Conservation (phyloP, 2,888 invertebrate genomes). For the Hypolimnas misippus region DNA sequence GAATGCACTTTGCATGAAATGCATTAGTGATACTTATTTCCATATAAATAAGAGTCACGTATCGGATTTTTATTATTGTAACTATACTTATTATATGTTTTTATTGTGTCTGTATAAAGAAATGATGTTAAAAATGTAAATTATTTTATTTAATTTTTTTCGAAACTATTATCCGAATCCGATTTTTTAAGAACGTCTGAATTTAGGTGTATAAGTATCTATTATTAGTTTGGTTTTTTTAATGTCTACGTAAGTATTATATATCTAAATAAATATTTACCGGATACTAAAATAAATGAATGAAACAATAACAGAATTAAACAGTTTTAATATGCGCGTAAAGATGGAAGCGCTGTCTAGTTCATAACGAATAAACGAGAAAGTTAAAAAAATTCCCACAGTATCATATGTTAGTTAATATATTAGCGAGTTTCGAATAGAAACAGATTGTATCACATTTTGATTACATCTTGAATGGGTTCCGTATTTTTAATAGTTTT, state of each 20-base stretch:
- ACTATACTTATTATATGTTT: background rate
- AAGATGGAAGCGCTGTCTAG: background rate
- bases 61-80: background rate
- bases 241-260: too few relatives aligned
- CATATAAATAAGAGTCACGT: constrained; percentile 21
- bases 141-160: too few relatives aligned
- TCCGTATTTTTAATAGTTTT: constrained; percentile 26
- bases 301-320: background rate
- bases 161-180: too few relatives aligned
- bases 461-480: constrained; percentile 27
- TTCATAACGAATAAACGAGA: constrained; percentile 29
- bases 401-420: constrained; percentile 33
- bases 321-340: background rate
- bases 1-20: constrained; percentile 50
- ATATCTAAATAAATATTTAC: too few relatives aligned
- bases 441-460: constrained; percentile 38
- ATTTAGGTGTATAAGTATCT: too few relatives aligned
- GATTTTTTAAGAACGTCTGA: too few relatives aligned
- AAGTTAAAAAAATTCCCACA: constrained; percentile 35
- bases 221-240: too few relatives aligned
- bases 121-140: too few relatives aligned
- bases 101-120: background rate
- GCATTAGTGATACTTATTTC: constrained; percentile 27
- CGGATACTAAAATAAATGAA: background rate
- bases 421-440: constrained; percentile 30